Base-by-base conservation (phyloP, 2,113 vertebrate species). In the Nycticorax nycticorax region DNA sequence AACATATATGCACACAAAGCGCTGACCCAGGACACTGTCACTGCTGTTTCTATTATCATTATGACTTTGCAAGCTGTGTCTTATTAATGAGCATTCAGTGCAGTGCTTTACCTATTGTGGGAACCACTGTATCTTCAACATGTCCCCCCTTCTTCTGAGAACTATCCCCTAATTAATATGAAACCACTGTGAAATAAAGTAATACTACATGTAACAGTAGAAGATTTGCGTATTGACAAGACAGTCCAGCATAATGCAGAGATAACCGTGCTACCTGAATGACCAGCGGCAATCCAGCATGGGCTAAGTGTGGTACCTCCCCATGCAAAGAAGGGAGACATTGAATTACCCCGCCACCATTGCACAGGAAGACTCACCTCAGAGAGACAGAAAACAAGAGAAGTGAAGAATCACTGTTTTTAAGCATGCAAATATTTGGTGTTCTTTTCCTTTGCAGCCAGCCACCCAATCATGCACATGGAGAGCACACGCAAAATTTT, bases 61-160 rank as follows among this genome's bases (percentile, higher is more conserved):
- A 91, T 53, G 93, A 90, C 82, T 94, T 97, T 96, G 85, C 8
- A 32, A 85, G 69, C 57, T 95, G 32, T 48, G 10, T 78, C 88
- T 97, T 93, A 96, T 93, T 97, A 97, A 98, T 52, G 81, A 98
- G 67, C 75, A 92, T 79, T 95, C 94, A 93, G 87, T 91, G 84
- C 57, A 92, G 88, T 71, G 77, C 80, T 96, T 96, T 85, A 95
- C 93, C 92, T 96, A 13, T 73, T 84, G 88, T 68, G 83, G 95
- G 83, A 95, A 91, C 30, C 2, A 0, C 64, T 66, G 37, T 55
- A 78, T 85, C 93, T 97, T 94, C 0, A 0, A 63, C 33, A 48
- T 2, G 6, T 89, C 35, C 52, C 27, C 35, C 8, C 56, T 55
- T 96, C 67, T 86, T 47, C 62, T 87, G 63, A 84, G 91, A 96